Percentiles rank a stretch among this genome's conserved stretches.
These are phyloP conservation scores for Nasua narica DNA, from an alignment of 2,797 vertebrate species.

Conservation along the genomic window DNA sequence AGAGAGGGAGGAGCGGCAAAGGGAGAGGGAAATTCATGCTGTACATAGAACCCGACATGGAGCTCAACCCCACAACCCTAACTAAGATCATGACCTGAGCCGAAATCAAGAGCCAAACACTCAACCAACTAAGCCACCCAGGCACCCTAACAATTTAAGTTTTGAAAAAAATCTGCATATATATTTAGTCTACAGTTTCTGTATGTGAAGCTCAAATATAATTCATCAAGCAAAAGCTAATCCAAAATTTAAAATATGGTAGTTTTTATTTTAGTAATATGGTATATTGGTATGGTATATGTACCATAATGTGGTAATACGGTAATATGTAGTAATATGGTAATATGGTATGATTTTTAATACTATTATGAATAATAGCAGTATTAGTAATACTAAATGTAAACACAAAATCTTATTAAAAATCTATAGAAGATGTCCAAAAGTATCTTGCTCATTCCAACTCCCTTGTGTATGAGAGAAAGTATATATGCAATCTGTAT, in stretches of 20 bases:
- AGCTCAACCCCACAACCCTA: not conserved
- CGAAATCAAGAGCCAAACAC: not conserved
- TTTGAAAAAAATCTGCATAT: not conserved
- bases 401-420: not conserved
- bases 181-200: not conserved
- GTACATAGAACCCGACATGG: not conserved
- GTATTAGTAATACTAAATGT: not conserved
- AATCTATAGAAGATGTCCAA: not conserved
- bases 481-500: not conserved
- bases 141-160: not conserved
- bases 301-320: too few species aligned
- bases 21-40: not conserved
- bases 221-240: not conserved
- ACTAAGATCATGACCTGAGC: not conserved
- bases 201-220: not conserved
- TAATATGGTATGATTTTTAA: not conserved
- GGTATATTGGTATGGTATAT: not conserved
- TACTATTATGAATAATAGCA: not conserved
- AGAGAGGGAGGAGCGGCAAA: not conserved
- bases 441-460: not conserved
- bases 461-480: not conserved
- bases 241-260: not conserved
- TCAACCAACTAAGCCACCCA: not conserved
- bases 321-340: too few species aligned
- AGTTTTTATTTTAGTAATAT: not conserved